These are phyloP conservation scores for Brachionus calyciflorus DNA, from an alignment of 1,140 invertebrate genomes.

Conservation along the genomic window DNA sequence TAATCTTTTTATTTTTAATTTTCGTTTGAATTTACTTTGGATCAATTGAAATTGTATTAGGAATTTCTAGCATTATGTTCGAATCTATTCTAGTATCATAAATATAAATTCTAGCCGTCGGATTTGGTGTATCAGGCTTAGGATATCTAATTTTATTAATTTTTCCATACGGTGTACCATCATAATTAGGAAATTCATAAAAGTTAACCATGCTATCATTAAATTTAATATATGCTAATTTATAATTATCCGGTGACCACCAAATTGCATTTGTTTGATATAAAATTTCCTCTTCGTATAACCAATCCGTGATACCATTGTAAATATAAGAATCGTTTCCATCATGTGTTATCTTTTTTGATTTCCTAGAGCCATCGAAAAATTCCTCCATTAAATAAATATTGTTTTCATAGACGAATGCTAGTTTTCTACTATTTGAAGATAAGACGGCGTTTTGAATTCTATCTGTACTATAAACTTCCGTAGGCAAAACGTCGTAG, in stretches of 20 bases:
- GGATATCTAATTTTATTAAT: constrained; percentile 36
- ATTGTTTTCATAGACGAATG: constrained; percentile 44
- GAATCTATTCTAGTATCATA: not conserved
- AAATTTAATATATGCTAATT: constrained; percentile 40
- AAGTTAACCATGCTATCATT: constrained; percentile 20
- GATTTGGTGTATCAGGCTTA: constrained; percentile 30
- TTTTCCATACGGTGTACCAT: constrained; percentile 27
- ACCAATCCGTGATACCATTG: constrained; percentile 44
- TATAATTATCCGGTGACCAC: constrained; percentile 37
- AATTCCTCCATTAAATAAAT: constrained; percentile 32
- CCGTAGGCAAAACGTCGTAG: constrained; percentile 30
- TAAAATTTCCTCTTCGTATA: constrained; percentile 46
- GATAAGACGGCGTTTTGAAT: constrained; percentile 39
- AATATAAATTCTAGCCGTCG: not conserved
- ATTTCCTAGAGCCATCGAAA: constrained; percentile 8
- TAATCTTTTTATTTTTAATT: not conserved
- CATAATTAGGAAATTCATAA: constrained; percentile 38
- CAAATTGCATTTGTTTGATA: constrained; percentile 44
- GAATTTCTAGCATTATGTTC: not conserved
- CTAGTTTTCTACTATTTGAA: constrained; percentile 37
- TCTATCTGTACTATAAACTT: constrained; percentile 16
- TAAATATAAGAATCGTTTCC: not conserved
- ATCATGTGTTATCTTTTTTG: constrained; percentile 36
- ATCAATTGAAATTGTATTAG: not conserved
- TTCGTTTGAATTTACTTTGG: not conserved